A percentile compares a stretch with the other conserved stretches of the same genome.
phyloP scores from a whole-genome alignment of 2,888 invertebrate genomes.

The Melinopterus prodromus region DNA sequence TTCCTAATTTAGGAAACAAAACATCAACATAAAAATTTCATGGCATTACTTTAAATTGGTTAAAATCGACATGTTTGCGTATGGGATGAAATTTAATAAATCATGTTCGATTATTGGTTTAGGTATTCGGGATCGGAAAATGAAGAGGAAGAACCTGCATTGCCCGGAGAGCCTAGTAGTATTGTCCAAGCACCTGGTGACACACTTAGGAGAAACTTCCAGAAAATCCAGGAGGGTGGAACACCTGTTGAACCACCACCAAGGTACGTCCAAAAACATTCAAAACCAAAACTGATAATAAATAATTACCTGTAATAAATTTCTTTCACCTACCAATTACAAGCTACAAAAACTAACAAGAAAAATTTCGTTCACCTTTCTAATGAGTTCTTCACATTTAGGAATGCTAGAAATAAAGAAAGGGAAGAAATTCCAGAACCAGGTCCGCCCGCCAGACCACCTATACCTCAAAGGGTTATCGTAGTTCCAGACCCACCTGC shows the following conservation, averaged over 20 bases:
- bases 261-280: conserved; percentile 49
- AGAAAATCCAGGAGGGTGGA: conserved; percentile 91
- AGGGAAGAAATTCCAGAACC: conserved; percentile 78
- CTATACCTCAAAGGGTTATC: conserved; percentile 90
- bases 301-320: too few relatives aligned
- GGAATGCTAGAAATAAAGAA: conserved; percentile 59
- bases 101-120: conserved; percentile 40
- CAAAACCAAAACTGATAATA: too few relatives aligned
- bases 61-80: neutral
- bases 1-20: neutral
- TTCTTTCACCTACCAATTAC: too few relatives aligned
- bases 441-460: conserved; percentile 87
- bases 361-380: too few relatives aligned
- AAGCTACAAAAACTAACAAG: too few relatives aligned
- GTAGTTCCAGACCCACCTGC: conserved; percentile 84
- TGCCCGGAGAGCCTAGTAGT: conserved; percentile 94
- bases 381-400: conserved; percentile 36
- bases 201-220: conserved; percentile 96
- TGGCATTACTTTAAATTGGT: too few relatives aligned
- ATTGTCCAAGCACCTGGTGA: conserved; percentile 93
- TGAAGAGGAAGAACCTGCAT: conserved; percentile 92
- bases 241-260: conserved; percentile 69
- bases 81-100: conserved; percentile 10
- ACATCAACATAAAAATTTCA: neutral
- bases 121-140: conserved; percentile 96